These are phyloP conservation scores for Pongo pygmaeus DNA, from an alignment of 2,113 vertebrate species.

Conservation along the genomic window DNA sequence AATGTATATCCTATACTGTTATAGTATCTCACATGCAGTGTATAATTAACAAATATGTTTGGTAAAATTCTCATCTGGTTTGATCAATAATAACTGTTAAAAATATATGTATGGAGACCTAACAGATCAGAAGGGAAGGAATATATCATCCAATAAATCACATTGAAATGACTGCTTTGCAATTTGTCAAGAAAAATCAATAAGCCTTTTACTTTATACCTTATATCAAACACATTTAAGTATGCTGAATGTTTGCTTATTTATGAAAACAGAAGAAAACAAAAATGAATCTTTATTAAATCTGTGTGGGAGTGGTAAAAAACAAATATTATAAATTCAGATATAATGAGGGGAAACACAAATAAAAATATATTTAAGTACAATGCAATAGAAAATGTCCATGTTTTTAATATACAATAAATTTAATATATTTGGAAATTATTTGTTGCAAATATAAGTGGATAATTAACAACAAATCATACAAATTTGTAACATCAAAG, in stretches of 20 bases:
- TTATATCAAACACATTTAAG: not conserved
- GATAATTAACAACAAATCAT: not conserved
- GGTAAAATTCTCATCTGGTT: not conserved
- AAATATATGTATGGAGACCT: not conserved
- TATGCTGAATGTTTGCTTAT: constrained; percentile 11
- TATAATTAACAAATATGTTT: not conserved
- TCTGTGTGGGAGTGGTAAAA: fast-evolving
- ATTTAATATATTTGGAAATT: not conserved
- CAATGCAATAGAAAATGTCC: not conserved
- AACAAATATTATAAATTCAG: not conserved
- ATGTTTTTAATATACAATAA: not conserved
- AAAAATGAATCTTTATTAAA: not conserved
- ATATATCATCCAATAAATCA: not conserved
- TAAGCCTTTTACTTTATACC: not conserved
- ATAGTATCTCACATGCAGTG: not conserved
- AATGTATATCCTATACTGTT: not conserved
- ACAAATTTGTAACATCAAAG: not conserved
- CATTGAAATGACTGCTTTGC: not conserved
- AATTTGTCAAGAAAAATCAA: not conserved
- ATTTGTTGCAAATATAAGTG: not conserved
- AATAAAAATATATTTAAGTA: not conserved
- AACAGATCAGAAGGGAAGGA: not conserved
- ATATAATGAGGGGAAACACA: not conserved
- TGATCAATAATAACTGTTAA: not conserved
- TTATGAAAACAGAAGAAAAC: not conserved